Base-by-base conservation (phyloP, 2,888 invertebrate species). In the Eustalomyia histrio region DNA sequence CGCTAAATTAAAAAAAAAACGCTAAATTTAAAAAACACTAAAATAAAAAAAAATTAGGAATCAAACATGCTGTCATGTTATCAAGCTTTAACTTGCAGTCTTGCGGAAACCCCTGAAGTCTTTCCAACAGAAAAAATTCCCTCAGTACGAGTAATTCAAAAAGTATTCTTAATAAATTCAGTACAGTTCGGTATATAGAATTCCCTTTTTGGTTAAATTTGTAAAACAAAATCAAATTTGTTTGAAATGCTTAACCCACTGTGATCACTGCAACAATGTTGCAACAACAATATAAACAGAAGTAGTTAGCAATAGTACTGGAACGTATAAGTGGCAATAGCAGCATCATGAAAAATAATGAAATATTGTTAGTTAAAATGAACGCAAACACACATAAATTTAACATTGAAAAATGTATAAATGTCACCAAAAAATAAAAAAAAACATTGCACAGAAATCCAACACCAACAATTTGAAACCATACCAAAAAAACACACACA, bases 371-470 rank as follows among this genome's bases (percentile, higher is more conserved):
- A 9, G 47, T 16, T 14, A 63, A 21, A 47, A 47, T n/a, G n/a
- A 47, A n/a, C 2, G 43, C 43, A 47, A 47, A 47, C n/a, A 47
- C n/a, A 47, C 43, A 47, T 58, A 71, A 55, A 60, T 75, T 68
- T 68, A 68, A 64, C 63, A 76, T 76, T 76, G 64, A 58, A 71
- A 65, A 18, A 6, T 47, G 12, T 18, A 17, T 52, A n/a, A 63
- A 57, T 58, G 21, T 55, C 33, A 21, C 12, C 21, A 50, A 57
- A 43, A 60, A 50, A 53, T 53, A 6, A 63, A 63, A 50, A 53
- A 65, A 6, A 63, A 63, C 24, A 47, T 43, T 43, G n/a, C 43
- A 10, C 16, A 16, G n/a, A n/a, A 50, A 33, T 29, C 63, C 29
- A 50, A 63, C 50, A 50, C 50, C 47, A 39, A 43, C n/a, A 47